Percentiles rank a stretch among this genome's conserved stretches.
Conservation (phyloP, 2,797 vertebrate species). For the Labroides dimidiatus region DNA sequence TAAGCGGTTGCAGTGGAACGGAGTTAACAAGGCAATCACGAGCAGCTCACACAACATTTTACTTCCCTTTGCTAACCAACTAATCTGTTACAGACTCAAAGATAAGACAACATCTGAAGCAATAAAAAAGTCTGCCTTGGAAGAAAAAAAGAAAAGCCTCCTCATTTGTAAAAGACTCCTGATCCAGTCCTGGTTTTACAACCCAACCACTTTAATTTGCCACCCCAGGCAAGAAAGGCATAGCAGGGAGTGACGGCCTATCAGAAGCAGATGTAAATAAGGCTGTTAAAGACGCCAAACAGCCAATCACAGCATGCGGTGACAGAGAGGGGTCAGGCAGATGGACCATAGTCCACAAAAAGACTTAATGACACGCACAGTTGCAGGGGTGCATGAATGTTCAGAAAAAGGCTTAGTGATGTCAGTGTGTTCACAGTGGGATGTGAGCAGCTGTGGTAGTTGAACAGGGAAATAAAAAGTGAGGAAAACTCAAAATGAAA, state of each 20-base stretch:
- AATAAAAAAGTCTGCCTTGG: constrained; percentile 1
- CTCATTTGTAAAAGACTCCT: constrained; percentile 26
- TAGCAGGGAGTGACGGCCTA: constrained; percentile 59
- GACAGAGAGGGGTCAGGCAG: constrained; percentile 77
- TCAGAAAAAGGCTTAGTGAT: not conserved
- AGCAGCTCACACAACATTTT: constrained; percentile 9
- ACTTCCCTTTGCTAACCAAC: constrained; percentile 7
- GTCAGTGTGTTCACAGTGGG: not conserved
- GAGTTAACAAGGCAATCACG: constrained; percentile 35
- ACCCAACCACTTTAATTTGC: constrained; percentile 57
- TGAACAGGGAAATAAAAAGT: not conserved
- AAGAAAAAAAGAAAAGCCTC: not conserved
- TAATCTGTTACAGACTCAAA: constrained; percentile 10
- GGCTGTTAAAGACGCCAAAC: constrained; percentile 31
- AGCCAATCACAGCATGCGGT: constrained; percentile 66
- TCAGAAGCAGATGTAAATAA: constrained; percentile 62
- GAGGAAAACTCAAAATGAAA: not conserved
- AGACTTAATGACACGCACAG: constrained; percentile 36
- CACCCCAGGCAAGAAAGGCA: constrained; percentile 65
- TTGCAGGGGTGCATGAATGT: constrained; percentile 1
- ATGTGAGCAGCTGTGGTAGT: constrained; percentile 1
- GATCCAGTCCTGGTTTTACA: constrained; percentile 69
- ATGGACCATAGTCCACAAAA: constrained; percentile 66
- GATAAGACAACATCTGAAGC: constrained; percentile 20
- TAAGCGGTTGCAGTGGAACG: constrained; percentile 48